Evolutionary conservation across 1,140 invertebrate species (phyloP), one percentile per base, ranked within the genome.

Genomic region (Melitaea cinxia): DNA sequence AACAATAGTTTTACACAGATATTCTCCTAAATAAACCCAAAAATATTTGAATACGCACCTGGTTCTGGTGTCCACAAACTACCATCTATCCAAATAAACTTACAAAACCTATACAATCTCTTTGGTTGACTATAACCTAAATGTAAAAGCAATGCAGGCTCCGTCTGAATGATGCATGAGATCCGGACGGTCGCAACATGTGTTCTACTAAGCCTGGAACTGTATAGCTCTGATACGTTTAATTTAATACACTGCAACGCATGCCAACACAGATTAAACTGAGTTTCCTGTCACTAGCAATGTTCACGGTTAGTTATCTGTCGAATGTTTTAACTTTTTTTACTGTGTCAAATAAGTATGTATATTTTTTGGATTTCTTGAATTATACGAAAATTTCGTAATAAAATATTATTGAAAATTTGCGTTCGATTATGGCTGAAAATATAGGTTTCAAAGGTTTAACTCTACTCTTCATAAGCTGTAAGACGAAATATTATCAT

Each of bases 161-260:
- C 45, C 45, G 26, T 65, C 52, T 53, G 63, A 65, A 65, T 65
- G 63, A 65, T 65, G 53, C 63, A 70, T 61, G 68, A 65, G 63
- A 60, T 70, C 52, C 63, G 63, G 49, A 59, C 45, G 42, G 30
- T 55, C 56, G 56, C 55, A 60, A 62, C 68, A 70, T 56, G 53
- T 65, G 68, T 62, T 65, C 57, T 45, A 50, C 35, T 47, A 30
- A 59, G 47, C 61, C 53, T 47, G 42, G 21, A 37, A 33, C 63
- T 59, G 47, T 65, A 55, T 55, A 52, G 47, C 54, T 60, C 57
- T 39, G 68, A 59, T 70, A 65, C 62, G 57, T 69, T 69, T 70
- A 70, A 70, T 70, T 70, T 70, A 70, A 70, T 70, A 70, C 53
- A 60, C 54, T 65, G 58, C 68, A 70, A 62, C 63, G 57, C 30